Evolutionary conservation across 2,797 vertebrate species (phyloP).

Genomic region (Coracias cyanogaster): DNA sequence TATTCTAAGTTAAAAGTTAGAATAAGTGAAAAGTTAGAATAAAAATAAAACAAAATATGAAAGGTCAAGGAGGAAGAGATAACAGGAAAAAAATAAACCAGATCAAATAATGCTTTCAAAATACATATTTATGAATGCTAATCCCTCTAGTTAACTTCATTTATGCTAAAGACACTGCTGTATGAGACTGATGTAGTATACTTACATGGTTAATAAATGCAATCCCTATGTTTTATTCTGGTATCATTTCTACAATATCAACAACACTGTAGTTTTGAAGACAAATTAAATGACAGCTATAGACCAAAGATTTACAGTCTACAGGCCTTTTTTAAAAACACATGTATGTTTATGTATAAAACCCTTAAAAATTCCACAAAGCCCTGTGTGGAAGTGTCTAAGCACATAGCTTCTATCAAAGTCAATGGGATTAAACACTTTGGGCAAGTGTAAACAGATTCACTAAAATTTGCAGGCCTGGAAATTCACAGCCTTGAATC

Average conservation of each 20-base stretch:
- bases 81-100: neutral
- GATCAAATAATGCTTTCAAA: constrained; percentile 21
- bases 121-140: constrained; percentile 23
- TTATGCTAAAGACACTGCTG: neutral
- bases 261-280: neutral
- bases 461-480: neutral
- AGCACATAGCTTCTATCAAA: neutral
- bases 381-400: neutral
- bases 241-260: neutral
- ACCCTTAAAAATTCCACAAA: neutral
- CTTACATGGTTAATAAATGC: neutral
- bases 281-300: neutral
- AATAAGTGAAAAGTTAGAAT: neutral
- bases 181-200: neutral
- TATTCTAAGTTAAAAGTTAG: neutral
- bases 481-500: constrained; percentile 12
- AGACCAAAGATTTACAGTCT: constrained; percentile 1
- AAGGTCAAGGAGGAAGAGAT: constrained; percentile 4
- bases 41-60: constrained; percentile 12
- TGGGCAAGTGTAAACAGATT: neutral
- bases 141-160: constrained; percentile 25
- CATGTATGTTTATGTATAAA: constrained; percentile 3
- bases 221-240: neutral
- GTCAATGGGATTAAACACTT: neutral
- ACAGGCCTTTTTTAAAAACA: neutral